Evolutionary conservation across 2,113 vertebrate species (phyloP).

Genomic region (Heteronetta atricapilla): DNA sequence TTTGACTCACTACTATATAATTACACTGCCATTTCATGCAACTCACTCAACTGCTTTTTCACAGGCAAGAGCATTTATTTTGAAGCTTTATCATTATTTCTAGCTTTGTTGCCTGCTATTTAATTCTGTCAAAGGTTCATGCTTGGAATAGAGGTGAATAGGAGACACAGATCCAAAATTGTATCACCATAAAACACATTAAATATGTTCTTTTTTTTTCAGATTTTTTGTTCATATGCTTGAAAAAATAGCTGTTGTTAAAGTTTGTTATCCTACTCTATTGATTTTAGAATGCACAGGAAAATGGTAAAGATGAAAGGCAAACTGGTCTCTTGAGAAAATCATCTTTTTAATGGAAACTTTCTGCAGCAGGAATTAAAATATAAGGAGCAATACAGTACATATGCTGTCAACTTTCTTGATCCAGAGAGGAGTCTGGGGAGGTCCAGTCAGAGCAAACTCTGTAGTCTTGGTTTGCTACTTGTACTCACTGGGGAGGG

Average conservation of each 20-base stretch:
- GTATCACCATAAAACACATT: not conserved
- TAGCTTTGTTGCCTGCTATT: slow-evolving; percentile 15
- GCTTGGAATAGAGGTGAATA: slow-evolving; percentile 12
- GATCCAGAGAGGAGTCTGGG: not conserved
- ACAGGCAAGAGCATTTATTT: slow-evolving; percentile 24
- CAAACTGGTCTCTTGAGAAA: not conserved
- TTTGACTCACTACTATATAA: not conserved
- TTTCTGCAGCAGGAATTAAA: not conserved
- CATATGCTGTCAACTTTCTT: not conserved
- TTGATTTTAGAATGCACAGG: not conserved
- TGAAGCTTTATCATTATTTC: slow-evolving; percentile 8
- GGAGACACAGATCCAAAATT: not conserved
- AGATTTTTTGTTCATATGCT: not conserved
- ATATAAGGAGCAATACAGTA: not conserved
- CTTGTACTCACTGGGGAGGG: not conserved
- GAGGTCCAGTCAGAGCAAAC: not conserved
- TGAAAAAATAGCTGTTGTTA: not conserved
- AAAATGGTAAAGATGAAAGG: not conserved
- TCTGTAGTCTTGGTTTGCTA: not conserved
- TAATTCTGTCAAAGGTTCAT: not conserved
- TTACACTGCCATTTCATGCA: slow-evolving; percentile 32
- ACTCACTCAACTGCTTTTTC: slow-evolving; percentile 3
- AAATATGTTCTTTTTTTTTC: not conserved
- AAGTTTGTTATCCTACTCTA: not conserved
- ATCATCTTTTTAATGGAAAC: not conserved